Percentiles rank a stretch among this genome's conserved stretches.
Conservation (phyloP, 1,140 invertebrate species). For the Diachasmimorpha longicaudata region DNA sequence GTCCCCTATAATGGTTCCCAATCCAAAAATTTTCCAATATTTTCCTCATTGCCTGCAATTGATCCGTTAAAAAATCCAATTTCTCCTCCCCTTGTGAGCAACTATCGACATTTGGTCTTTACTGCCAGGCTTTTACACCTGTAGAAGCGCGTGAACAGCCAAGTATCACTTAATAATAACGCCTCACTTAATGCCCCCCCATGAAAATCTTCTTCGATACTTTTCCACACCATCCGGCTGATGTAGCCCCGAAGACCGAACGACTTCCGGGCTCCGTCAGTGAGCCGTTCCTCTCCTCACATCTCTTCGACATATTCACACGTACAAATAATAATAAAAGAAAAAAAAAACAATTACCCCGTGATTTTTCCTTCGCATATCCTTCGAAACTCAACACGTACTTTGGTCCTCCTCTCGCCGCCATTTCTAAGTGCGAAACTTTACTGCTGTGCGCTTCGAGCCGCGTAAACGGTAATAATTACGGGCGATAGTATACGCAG, state of each 20-base stretch:
- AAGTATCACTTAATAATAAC: background rate
- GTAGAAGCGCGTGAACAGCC: background rate
- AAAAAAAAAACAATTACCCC: background rate
- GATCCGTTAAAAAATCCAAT: too few species aligned
- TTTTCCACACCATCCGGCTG: background rate
- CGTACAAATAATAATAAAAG: background rate
- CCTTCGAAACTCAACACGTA: background rate
- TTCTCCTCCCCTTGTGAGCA: too few species aligned
- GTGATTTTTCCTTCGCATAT: background rate
- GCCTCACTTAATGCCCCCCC: background rate
- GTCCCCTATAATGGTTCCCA: background rate
- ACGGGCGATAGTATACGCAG: slow-evolving; percentile 43
- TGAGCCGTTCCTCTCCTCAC: background rate
- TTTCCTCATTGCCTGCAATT: background rate
- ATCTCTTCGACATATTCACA: background rate
- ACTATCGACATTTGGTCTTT: background rate
- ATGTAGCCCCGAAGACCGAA: background rate
- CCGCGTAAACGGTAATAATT: slow-evolving; percentile 55
- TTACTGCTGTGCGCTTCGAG: slow-evolving; percentile 17
- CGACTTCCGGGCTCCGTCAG: background rate
- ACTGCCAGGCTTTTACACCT: background rate
- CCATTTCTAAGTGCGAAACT: slow-evolving; percentile 1
- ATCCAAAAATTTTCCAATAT: background rate
- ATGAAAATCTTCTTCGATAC: background rate
- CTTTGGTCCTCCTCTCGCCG: background rate